phyloP scores from a whole-genome alignment of 2,888 invertebrate species.

The Vanessa cardui region DNA sequence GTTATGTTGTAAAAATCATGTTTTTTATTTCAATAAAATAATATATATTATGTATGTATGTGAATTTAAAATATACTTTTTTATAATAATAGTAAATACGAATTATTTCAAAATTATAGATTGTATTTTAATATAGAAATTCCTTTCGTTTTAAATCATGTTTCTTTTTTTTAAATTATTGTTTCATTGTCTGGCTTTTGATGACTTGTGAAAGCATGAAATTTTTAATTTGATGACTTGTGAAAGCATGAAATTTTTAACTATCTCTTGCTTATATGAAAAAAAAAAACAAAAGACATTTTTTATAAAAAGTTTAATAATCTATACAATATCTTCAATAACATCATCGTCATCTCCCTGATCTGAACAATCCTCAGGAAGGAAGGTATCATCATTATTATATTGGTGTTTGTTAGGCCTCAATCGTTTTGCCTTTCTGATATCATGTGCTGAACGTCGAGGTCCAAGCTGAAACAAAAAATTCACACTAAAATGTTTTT shows the following conservation, averaged over 20 bases:
- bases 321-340: neutral
- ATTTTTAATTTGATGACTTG: no score
- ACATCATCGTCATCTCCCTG: constrained; percentile 53
- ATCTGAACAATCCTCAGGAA: constrained; percentile 65
- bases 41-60: constrained; percentile 4
- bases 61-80: constrained; percentile 13
- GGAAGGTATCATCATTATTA: constrained; percentile 69
- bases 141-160: neutral
- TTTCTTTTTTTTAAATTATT: no score
- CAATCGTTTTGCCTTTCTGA: constrained; percentile 45
- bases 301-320: no score
- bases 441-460: constrained; percentile 33
- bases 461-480: constrained; percentile 46
- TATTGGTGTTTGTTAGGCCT: constrained; percentile 48
- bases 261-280: neutral
- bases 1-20: constrained; percentile 66
- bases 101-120: constrained; percentile 4
- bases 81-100: neutral
- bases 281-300: neutral
- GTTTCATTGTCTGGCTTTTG: no score
- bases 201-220: no score
- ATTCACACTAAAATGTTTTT: neutral
- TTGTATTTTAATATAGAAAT: neutral
- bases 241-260: neutral
- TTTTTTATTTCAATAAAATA: constrained; percentile 56